These are phyloP conservation scores for Lampropteryx suffumata DNA, from an alignment of 2,888 invertebrate species.

Conservation along the genomic window DNA sequence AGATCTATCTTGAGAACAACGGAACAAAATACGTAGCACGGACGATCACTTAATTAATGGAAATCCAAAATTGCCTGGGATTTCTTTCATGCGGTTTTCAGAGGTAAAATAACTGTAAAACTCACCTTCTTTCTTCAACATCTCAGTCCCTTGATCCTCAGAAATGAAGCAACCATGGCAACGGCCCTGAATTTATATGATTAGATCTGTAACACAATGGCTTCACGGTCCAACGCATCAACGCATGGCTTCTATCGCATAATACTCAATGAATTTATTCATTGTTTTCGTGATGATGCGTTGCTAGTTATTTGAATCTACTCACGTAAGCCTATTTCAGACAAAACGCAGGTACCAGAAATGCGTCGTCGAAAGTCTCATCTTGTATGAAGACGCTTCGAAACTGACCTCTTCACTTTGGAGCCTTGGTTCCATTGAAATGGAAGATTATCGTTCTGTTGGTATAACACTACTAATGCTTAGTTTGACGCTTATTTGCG, in stretches of 20 bases:
- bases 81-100: no score
- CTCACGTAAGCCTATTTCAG: background rate
- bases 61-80: no score
- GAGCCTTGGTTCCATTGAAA: no score
- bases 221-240: conserved; percentile 46
- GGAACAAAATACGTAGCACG: no score
- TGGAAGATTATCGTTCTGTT: no score
- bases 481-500: no score
- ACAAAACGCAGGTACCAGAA: background rate
- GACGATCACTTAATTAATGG: no score
- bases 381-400: no score
- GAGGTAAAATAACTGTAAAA: background rate
- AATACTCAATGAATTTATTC: conserved; percentile 49
- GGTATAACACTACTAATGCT: no score
- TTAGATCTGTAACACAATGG: conserved; percentile 45
- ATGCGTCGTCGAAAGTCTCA: no score
- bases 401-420: no score
- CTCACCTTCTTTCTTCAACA: conserved; percentile 56
- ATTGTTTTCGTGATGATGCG: conserved; percentile 34
- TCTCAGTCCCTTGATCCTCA: conserved; percentile 36
- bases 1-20: no score
- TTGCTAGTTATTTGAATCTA: conserved; percentile 8
- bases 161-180: conserved; percentile 46
- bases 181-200: conserved; percentile 56
- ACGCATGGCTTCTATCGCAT: conserved; percentile 56